Evolutionary conservation across 2,797 vertebrate species (phyloP).

Genomic region (Sus cebifrons): DNA sequence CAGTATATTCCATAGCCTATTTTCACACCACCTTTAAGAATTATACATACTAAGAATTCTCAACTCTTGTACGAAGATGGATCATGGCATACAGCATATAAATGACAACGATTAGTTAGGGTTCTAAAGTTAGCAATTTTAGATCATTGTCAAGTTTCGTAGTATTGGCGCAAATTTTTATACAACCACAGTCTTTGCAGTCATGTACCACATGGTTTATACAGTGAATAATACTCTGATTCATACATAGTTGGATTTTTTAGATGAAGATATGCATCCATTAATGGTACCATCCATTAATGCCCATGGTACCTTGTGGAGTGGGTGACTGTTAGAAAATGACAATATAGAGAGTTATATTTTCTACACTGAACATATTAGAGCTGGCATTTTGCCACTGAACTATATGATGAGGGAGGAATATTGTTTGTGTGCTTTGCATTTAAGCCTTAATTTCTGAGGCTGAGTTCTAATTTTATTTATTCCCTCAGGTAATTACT

Average conservation of each 20-base stretch:
- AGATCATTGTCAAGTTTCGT: not conserved
- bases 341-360: not conserved
- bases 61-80: not conserved
- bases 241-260: slow-evolving; percentile 48
- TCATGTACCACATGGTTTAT: not conserved
- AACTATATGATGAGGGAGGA: not conserved
- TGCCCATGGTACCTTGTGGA: not conserved
- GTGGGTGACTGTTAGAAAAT: not conserved
- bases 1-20: not conserved
- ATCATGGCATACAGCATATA: not conserved
- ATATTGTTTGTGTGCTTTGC: slow-evolving; percentile 51
- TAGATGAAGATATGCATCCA: not conserved
- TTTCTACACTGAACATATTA: not conserved
- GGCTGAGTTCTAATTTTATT: slow-evolving; percentile 71
- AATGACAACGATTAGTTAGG: not conserved
- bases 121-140: not conserved
- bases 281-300: not conserved
- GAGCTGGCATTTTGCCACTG: not conserved
- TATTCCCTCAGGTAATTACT: slow-evolving; percentile 74
- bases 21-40: slow-evolving; percentile 35
- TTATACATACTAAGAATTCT: not conserved
- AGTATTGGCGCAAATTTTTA: not conserved
- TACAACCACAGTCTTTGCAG: not conserved
- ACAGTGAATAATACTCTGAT: not conserved
- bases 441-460: slow-evolving; percentile 66